These are phyloP conservation scores for Capitulum mitella DNA, from an alignment of 2,888 invertebrate species.

Conservation along the genomic window DNA sequence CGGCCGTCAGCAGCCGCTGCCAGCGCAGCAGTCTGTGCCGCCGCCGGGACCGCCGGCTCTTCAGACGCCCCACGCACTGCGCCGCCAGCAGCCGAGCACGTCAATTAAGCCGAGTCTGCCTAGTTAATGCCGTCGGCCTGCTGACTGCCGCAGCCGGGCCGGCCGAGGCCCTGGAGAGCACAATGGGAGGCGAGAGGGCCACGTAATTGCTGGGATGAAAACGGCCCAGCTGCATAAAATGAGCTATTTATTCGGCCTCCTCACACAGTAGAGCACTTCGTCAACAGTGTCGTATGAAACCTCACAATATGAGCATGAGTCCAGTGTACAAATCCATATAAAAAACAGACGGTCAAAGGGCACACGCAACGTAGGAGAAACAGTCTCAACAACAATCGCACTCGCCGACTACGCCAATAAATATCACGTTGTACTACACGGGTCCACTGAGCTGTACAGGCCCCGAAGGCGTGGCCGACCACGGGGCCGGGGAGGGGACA, in stretches of 20 bases:
- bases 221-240: neutral
- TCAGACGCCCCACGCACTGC: neutral
- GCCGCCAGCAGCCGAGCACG: neutral
- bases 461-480: too few relatives aligned
- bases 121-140: too few relatives aligned
- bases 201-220: too few relatives aligned
- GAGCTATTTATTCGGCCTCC: neutral
- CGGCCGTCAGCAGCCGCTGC: too few relatives aligned
- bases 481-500: too few relatives aligned
- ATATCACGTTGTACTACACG: constrained; percentile 21
- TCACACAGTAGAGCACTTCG: neutral
- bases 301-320: constrained; percentile 5
- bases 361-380: neutral
- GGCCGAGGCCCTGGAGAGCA: too few relatives aligned
- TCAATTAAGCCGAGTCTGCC: neutral
- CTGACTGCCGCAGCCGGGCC: too few relatives aligned
- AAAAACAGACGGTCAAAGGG: neutral
- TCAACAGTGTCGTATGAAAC: neutral
- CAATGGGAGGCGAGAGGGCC: too few relatives aligned
- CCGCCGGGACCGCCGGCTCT: too few relatives aligned
- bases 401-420: neutral
- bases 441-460: neutral
- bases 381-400: neutral
- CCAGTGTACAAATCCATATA: constrained; percentile 14
- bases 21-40: too few relatives aligned